Evolutionary conservation across 2,797 vertebrate genomes (phyloP), one percentile per base, ranked within the genome.

Genomic region (Heliangelus exortis): DNA sequence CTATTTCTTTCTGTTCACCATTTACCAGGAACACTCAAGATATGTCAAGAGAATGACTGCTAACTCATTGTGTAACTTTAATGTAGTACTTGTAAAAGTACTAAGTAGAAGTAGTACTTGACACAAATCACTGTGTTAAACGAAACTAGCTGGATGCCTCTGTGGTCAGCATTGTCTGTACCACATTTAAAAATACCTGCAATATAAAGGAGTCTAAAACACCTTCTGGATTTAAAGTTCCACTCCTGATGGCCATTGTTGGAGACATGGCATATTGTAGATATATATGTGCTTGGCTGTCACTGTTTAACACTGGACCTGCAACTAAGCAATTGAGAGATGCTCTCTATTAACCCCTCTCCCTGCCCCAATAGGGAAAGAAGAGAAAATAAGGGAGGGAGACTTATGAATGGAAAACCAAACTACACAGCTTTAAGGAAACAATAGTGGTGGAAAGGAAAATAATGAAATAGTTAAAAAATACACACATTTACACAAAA

Each of bases 261-360:
- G 17, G 31, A 68, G 6, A 53, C 12, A 14, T 53, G 67, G 72
- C 41, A 21, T n/a, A 19, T 19, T 59, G 29, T 31, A 88, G 31
- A 78, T 57, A 41, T 3, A 10, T 36, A 47, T 78, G 50, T 50
- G 14, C 31, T 71, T 0, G 0, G 15, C 8, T 36, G 39, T 41
- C 39, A 41, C 39, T 41, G 13, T 41, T 41, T 41, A 41, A 41
- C 39, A 41, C 39, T 41, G 39, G 39, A 41, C 39, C 39, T 41
- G 39, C 13, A 41, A 41, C 39, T 41, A 41, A 14, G 39, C 13
- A 41, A 41, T 13, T 41, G 39, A 41, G 12, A 41, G 39, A 41
- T 41, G 39, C 39, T 41, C 39, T 41, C 39, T 41, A 41, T 41
- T 41, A 41, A 14, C 39, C 13, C 13, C 39, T 41, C 39, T 41